Percentiles rank a stretch among this genome's conserved stretches.
Conservation (phyloP, 92 coral and sea anemone genomes). For the Palythoa heliodiscus region DNA sequence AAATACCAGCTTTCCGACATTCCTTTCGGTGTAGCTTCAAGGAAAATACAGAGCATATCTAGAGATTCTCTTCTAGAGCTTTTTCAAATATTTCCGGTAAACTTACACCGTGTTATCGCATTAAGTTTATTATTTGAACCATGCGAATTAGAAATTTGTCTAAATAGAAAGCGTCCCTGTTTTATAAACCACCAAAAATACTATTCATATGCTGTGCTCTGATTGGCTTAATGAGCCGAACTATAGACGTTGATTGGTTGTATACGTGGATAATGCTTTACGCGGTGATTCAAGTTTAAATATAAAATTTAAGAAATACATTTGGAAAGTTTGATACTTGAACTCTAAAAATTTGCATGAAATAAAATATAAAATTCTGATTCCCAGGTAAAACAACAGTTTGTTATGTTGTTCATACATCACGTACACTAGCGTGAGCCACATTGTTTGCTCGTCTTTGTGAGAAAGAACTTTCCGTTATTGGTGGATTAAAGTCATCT, state of each 20-base stretch:
- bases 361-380: not conserved
- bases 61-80: no score
- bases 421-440: not conserved
- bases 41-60: no score
- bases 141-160: no score
- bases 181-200: no score
- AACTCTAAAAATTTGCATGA: not conserved
- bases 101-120: no score
- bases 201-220: not conserved
- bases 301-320: not conserved
- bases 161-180: no score
- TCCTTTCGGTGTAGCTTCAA: no score
- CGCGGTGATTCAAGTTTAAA: not conserved
- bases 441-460: slow-evolving; percentile 31
- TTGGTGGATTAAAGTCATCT: slow-evolving; percentile 53
- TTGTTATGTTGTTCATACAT: slow-evolving; percentile 10
- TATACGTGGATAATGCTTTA: not conserved
- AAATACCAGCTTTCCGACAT: no score
- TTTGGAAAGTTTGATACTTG: not conserved
- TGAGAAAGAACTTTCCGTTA: slow-evolving; percentile 27
- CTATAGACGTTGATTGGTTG: not conserved
- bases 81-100: no score
- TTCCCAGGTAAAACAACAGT: not conserved
- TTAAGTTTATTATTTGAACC: no score
- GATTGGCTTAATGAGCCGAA: not conserved